These are phyloP conservation scores for Volucella inanis DNA, from an alignment of 2,888 invertebrate genomes.

Conservation along the genomic window DNA sequence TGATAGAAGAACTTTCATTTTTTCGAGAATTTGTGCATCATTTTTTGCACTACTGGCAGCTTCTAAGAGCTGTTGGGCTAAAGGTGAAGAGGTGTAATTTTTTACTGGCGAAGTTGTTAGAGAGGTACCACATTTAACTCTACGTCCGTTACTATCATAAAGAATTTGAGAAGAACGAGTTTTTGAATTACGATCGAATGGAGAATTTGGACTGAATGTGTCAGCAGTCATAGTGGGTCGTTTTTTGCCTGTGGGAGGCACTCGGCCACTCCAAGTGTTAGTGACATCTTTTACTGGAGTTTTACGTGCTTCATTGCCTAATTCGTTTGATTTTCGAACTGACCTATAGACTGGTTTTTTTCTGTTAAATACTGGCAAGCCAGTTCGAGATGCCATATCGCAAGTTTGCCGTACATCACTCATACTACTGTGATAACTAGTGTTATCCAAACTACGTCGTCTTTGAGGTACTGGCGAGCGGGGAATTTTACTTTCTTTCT, in stretches of 20 bases:
- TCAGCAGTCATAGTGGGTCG: slow-evolving; percentile 86
- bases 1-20: slow-evolving; percentile 88
- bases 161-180: slow-evolving; percentile 81
- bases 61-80: slow-evolving; percentile 88
- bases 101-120: slow-evolving; percentile 84
- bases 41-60: slow-evolving; percentile 89
- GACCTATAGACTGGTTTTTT: slow-evolving; percentile 82
- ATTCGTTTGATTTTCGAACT: slow-evolving; percentile 82
- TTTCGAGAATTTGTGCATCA: slow-evolving; percentile 88
- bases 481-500: slow-evolving; percentile 82
- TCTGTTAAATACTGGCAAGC: slow-evolving; percentile 79
- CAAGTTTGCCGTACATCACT: slow-evolving; percentile 75
- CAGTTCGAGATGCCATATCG: slow-evolving; percentile 79
- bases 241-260: slow-evolving; percentile 80
- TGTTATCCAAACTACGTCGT: slow-evolving; percentile 81
- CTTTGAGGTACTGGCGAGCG: slow-evolving; percentile 81
- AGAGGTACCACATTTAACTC: slow-evolving; percentile 82
- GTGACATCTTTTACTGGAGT: slow-evolving; percentile 84
- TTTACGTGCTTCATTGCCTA: slow-evolving; percentile 53
- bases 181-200: slow-evolving; percentile 84
- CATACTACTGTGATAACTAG: slow-evolving; percentile 79
- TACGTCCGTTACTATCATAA: slow-evolving; percentile 84
- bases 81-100: slow-evolving; percentile 86
- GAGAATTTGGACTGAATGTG: slow-evolving; percentile 85
- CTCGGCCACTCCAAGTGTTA: slow-evolving; percentile 90